Percentiles rank a stretch among this genome's conserved stretches.
These are phyloP conservation scores for Magallana angulata DNA, from an alignment of 1,140 invertebrate species.

Conservation along the genomic window DNA sequence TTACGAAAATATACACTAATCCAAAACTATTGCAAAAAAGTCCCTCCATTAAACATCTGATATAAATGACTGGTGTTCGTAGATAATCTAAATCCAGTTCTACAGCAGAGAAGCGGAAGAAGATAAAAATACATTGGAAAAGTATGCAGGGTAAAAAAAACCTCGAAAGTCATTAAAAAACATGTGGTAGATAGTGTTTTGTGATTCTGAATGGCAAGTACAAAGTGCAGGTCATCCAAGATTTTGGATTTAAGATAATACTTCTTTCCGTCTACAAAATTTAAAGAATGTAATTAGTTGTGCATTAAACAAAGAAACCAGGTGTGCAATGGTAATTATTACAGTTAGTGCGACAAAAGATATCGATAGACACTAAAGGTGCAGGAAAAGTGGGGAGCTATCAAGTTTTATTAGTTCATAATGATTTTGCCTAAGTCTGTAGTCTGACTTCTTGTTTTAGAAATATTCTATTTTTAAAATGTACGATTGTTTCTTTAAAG, in stretches of 20 bases:
- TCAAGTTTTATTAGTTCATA: neutral
- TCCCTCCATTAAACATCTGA: neutral
- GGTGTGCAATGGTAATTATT: neutral
- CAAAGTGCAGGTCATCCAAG: neutral
- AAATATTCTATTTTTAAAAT: neutral
- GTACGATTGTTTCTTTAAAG: neutral
- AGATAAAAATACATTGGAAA: neutral
- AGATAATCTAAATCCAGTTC: constrained; percentile 23
- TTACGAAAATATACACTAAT: no score
- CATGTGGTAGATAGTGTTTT: constrained; percentile 23
- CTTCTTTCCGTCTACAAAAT: neutral
- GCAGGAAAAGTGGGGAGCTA: neutral
- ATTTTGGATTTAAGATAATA: no score
- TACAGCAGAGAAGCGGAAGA: neutral
- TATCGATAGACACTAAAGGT: no score
- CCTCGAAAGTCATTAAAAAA: neutral
- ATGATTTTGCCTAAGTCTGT: neutral
- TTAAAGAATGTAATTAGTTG: neutral
- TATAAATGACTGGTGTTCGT: neutral
- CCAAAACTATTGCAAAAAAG: constrained; percentile 6
- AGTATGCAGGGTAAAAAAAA: neutral
- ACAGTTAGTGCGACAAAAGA: neutral
- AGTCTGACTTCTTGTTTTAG: neutral
- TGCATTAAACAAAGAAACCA: neutral
- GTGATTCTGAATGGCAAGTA: neutral